These are phyloP conservation scores for Timandra comae DNA, from an alignment of 2,888 invertebrate genomes.

Conservation along the genomic window DNA sequence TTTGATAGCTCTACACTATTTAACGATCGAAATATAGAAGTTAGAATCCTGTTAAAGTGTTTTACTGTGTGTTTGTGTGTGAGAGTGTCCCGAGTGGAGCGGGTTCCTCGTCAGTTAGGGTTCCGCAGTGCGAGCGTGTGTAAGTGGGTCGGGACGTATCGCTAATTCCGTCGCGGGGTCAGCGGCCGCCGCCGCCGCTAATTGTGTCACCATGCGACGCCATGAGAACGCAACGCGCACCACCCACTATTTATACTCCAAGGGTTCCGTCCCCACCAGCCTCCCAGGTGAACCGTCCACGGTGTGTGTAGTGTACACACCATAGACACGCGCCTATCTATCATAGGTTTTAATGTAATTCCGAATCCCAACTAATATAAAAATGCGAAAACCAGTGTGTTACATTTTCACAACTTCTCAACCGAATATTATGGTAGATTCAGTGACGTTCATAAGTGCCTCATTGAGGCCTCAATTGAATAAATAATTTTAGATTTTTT, in stretches of 20 bases:
- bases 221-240: neutral
- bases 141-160: slow-evolving; percentile 47
- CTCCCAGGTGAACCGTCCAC: neutral
- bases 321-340: neutral
- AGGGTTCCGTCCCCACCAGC: neutral
- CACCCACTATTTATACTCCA: neutral
- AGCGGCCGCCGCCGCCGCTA: slow-evolving; percentile 34
- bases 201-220: slow-evolving; percentile 39
- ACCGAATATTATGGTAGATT: too few relatives aligned
- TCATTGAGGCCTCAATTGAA: too few relatives aligned
- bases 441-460: too few relatives aligned
- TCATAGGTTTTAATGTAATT: neutral
- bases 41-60: too few relatives aligned
- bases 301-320: neutral
- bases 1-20: too few relatives aligned
- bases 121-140: slow-evolving; percentile 13
- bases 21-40: too few relatives aligned
- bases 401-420: too few relatives aligned
- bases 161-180: slow-evolving; percentile 66
- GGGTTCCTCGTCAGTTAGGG: slow-evolving; percentile 1
- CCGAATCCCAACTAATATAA: too few relatives aligned
- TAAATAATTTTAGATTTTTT: too few relatives aligned
- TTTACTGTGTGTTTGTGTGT: too few relatives aligned
- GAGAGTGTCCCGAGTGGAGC: too few relatives aligned
- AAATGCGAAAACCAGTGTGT: too few relatives aligned